These are phyloP conservation scores for Pediacus dermestoides DNA, from an alignment of 2,888 invertebrate species.

Conservation along the genomic window DNA sequence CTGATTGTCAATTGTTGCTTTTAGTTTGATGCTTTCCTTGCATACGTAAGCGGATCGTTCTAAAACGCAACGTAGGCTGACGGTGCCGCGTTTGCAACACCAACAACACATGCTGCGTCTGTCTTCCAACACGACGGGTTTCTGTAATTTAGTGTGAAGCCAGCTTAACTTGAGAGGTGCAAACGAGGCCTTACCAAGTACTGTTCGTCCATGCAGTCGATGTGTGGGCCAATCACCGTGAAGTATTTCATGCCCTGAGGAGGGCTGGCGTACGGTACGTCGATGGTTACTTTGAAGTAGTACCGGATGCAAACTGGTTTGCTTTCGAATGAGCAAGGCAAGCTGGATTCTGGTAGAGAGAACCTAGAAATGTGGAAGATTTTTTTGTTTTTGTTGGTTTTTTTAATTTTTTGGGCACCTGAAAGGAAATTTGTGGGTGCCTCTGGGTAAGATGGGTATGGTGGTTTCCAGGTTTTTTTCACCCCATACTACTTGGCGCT, in stretches of 20 bases:
- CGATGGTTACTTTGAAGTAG: constrained; percentile 68
- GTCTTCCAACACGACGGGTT: constrained; percentile 63
- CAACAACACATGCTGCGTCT: constrained; percentile 65
- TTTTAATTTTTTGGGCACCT: constrained; percentile 34
- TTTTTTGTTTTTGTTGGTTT: no score
- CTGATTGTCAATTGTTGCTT: constrained; percentile 69
- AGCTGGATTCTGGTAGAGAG: constrained; percentile 66
- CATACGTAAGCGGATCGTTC: constrained; percentile 73
- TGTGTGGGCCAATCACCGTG: constrained; percentile 72
- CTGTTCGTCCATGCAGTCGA: constrained; percentile 77
- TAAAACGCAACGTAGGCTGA: constrained; percentile 63
- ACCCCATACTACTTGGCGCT: constrained; percentile 69
- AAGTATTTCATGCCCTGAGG: constrained; percentile 79
- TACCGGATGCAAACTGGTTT: constrained; percentile 70
- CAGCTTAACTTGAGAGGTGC: no score
- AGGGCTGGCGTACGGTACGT: constrained; percentile 74
- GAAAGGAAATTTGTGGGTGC: constrained; percentile 66
- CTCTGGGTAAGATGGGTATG: constrained; percentile 66
- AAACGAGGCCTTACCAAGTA: constrained; percentile 60
- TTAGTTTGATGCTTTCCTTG: constrained; percentile 66
- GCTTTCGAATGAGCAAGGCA: constrained; percentile 76
- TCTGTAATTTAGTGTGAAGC: constrained; percentile 46
- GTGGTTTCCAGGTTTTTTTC: constrained; percentile 63
- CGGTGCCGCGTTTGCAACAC: constrained; percentile 68
- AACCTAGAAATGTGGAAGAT: constrained; percentile 50